Conservation (phyloP, 1,140 invertebrate genomes). For the Oryctes rhinoceros region DNA sequence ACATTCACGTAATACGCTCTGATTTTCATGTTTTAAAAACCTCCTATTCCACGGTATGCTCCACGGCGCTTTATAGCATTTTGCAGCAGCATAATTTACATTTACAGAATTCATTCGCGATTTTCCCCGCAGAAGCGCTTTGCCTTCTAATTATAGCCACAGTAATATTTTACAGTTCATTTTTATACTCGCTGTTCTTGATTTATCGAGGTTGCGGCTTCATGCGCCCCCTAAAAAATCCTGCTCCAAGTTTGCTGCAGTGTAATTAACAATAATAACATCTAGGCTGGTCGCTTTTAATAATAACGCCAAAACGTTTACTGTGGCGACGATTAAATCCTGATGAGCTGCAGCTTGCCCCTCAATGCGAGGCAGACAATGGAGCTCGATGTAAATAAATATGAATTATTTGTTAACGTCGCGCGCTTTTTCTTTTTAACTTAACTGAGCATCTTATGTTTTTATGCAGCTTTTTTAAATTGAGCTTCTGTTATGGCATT, state of each 20-base stretch:
- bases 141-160: neutral
- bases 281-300: neutral
- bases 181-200: neutral
- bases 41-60: too few species aligned
- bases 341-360: neutral
- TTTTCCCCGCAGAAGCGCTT: neutral
- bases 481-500: too few species aligned
- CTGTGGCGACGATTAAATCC: neutral
- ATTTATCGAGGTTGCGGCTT: neutral
- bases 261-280: conserved; percentile 1
- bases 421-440: neutral
- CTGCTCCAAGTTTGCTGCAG: neutral
- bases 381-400: neutral
- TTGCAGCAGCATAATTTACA: too few species aligned
- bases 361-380: neutral
- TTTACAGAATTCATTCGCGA: neutral
- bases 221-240: neutral
- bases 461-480: too few species aligned
- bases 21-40: too few species aligned
- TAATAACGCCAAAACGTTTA: neutral
- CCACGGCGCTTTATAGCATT: too few species aligned
- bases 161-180: conserved; percentile 1
- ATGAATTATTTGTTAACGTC: neutral
- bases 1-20: too few species aligned
- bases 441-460: neutral